phyloP scores from a whole-genome alignment of 2,113 vertebrate genomes.

The Cyprinodon brontotheroides region DNA sequence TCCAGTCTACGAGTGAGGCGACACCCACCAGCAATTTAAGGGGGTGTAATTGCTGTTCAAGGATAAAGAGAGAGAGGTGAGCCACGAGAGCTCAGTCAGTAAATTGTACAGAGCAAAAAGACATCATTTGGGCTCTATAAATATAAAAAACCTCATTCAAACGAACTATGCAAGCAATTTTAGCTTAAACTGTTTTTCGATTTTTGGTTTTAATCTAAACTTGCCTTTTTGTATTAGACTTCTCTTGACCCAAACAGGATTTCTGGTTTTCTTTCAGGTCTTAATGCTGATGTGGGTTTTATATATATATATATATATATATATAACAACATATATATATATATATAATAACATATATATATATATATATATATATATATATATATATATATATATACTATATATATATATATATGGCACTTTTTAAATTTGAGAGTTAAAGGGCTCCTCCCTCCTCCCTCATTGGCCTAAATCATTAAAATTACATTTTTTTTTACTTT shows the following conservation, averaged over 20 bases:
- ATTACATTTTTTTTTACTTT: background rate
- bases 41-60: slow-evolving; percentile 92
- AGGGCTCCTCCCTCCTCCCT: too few relatives aligned
- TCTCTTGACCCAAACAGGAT: background rate
- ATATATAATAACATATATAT: too few relatives aligned
- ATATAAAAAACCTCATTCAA: slow-evolving; percentile 45
- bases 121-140: slow-evolving; percentile 36
- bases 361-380: too few relatives aligned
- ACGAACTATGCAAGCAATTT: slow-evolving; percentile 12
- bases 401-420: too few relatives aligned
- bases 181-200: background rate
- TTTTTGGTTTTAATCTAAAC: background rate
- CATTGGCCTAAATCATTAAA: too few relatives aligned
- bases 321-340: too few relatives aligned
- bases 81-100: slow-evolving; percentile 77
- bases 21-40: slow-evolving; percentile 95
- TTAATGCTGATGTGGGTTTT: background rate
- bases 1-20: slow-evolving; percentile 87
- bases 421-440: too few relatives aligned
- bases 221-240: background rate
- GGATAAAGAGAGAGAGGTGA: slow-evolving; percentile 72
- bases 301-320: background rate
- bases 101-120: slow-evolving; percentile 43
- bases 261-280: background rate
- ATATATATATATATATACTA: too few relatives aligned